Evolutionary conservation across 2,888 invertebrate genomes (phyloP), one percentile per base, ranked within the genome.

Genomic region (Orthonevra nobilis): DNA sequence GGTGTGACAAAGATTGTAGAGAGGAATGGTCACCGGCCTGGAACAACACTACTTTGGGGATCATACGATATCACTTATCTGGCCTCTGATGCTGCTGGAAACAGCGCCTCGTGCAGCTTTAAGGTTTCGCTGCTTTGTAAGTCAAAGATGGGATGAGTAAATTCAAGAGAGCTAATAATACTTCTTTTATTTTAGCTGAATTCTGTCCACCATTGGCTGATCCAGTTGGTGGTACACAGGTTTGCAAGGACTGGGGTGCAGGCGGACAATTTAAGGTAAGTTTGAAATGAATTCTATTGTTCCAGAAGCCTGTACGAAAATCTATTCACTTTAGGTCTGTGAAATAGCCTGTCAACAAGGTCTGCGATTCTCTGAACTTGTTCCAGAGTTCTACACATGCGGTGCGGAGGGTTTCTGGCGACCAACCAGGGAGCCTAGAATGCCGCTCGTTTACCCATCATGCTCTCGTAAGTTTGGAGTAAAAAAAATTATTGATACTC

Each of bases 361-460:
- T n/a, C 90, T 96, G 3, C 91, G 95, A 82, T 99, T 99, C 90
- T 97, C 97, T 0, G 95, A 96, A 86, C 92, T 93, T 64, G 95
- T 97, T n/a, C 97, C 98, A 0, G 95, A 96, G 83, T 98, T 98
- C 91, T 99, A 97, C 88, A 97, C 97, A 0, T 99, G 99, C 86
- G 98, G 97, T n/a, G 96, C 95, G 58, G 98, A 98, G 92, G 99
- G 98, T 34, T 96, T 97, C 89, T 99, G 98, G 99, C 91, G 97
- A 83, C 98, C 98, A 52, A 96, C 96, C 0, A 90, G 90, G 30
- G 93, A 96, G 85, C 95, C 96, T 5, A 92, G 91, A 44, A 90
- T 95, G 83, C 95, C 96, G 23, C 90, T 97, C 82, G 90, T 95
- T n/a, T 97, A 96, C 85, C 97, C 97, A 66, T 96, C 97, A 82